These are phyloP conservation scores for Aphidius gifuensis DNA, from an alignment of 1,140 invertebrate genomes.

Conservation along the genomic window DNA sequence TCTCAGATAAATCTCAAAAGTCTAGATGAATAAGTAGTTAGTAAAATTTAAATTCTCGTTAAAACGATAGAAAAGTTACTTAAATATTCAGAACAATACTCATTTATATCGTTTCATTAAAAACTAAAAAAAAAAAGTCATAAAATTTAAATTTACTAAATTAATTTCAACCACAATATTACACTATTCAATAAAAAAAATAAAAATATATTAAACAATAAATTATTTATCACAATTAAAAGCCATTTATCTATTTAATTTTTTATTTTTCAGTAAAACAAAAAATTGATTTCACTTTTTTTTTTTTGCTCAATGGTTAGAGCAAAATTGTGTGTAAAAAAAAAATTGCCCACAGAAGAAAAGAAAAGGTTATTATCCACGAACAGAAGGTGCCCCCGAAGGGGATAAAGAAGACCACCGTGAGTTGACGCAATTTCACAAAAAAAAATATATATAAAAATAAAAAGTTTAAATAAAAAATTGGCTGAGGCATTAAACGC, in stretches of 20 bases:
- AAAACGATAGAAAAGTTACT: too few relatives aligned
- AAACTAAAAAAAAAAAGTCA: neutral
- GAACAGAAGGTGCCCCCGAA: neutral
- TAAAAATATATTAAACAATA: neutral
- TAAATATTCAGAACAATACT: too few relatives aligned
- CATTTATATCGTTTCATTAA: neutral
- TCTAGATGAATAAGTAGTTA: too few relatives aligned
- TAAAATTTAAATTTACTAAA: neutral
- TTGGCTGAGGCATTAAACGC: constrained; percentile 12
- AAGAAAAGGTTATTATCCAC: constrained; percentile 6
- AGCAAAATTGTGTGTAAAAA: too few relatives aligned
- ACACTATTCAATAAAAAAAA: too few relatives aligned
- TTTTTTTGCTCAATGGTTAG: neutral
- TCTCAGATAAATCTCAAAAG: too few relatives aligned
- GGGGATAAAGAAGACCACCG: constrained; percentile 12
- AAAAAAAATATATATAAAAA: neutral
- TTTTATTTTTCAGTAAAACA: neutral
- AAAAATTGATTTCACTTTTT: neutral
- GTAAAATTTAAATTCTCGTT: too few relatives aligned
- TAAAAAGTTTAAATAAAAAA: neutral
- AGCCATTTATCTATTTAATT: too few relatives aligned
- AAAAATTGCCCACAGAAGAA: neutral
- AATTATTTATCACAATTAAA: neutral
- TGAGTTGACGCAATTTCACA: constrained; percentile 9
- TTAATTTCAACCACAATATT: too few relatives aligned